phyloP scores from a whole-genome alignment of 1,140 invertebrate genomes.

The Cheumatopsyche charites region DNA sequence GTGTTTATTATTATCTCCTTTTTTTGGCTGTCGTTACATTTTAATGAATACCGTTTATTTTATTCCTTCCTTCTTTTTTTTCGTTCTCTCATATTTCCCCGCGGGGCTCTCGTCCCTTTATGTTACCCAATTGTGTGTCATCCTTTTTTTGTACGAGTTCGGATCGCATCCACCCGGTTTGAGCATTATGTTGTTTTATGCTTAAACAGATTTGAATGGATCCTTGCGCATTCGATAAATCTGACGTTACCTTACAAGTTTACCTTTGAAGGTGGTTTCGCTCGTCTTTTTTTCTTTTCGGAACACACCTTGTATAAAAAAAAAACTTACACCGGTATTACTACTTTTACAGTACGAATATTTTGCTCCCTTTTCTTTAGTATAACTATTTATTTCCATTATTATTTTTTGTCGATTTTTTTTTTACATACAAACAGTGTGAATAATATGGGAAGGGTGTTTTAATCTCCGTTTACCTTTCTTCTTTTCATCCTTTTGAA shows the following conservation, averaged over 20 bases:
- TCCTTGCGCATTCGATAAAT: slow-evolving; percentile 33
- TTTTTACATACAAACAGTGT: slow-evolving; percentile 5
- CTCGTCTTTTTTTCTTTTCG: slow-evolving; percentile 4
- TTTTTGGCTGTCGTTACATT: slow-evolving; percentile 48
- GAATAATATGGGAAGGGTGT: neutral
- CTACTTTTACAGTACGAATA: slow-evolving; percentile 9
- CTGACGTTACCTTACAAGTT: slow-evolving; percentile 31
- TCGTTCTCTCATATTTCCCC: slow-evolving; percentile 15
- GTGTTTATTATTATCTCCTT: slow-evolving; percentile 45
- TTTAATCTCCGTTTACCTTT: slow-evolving; percentile 12
- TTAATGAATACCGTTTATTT: slow-evolving; percentile 49
- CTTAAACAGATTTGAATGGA: slow-evolving; percentile 48
- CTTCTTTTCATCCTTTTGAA: slow-evolving; percentile 5
- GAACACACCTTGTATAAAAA: neutral
- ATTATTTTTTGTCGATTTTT: neutral
- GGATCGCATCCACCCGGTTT: slow-evolving; percentile 40
- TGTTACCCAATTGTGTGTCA: slow-evolving; percentile 40
- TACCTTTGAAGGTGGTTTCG: slow-evolving; percentile 30
- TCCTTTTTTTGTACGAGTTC: slow-evolving; percentile 40
- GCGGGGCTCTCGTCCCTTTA: slow-evolving; percentile 44
- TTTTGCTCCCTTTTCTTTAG: slow-evolving; percentile 13
- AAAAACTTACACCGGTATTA: neutral
- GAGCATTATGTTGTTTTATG: slow-evolving; percentile 49
- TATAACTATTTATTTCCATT: slow-evolving; percentile 5
- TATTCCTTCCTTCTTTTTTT: slow-evolving; percentile 46